Evolutionary conservation across 2,113 vertebrate genomes (phyloP), one percentile per base, ranked within the genome.

Genomic region (Andinoacara biseriatus): DNA sequence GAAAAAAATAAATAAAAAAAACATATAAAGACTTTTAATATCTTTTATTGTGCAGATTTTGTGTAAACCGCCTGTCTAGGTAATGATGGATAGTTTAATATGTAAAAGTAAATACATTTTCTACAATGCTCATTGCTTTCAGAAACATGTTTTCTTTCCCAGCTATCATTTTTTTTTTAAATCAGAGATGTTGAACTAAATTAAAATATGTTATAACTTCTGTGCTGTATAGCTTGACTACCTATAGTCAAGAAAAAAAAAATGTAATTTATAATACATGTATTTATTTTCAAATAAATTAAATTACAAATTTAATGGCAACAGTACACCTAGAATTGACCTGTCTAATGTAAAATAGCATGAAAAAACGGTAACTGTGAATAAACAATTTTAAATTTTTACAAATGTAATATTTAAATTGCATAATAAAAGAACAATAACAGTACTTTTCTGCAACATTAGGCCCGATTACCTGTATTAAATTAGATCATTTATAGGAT

Each of bases 51-150:
- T 74, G 82, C 78, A 85, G 63, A 65, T 67, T 31, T n/a, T 79
- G 40, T 74, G 24, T 38, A 60, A 22, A 76, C n/a, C 7, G 3
- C 63, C 81, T 80, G 81, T 90, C 72, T 76, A 38, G 7, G 58
- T 49, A 54, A 85, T 83, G 79, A 91, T 84, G 77, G 75, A 92
- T 86, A 52, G 74, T 52, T 29, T 75, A n/a, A 82, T 82, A 90
- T 81, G 87, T 80, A 74, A 31, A 76, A 46, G 26, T 65, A 76
- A 40, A 82, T 33, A 33, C 5, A 54, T 76, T 46, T 83, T 57
- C 20, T 62, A 52, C 62, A 52, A 58, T 38, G 17, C 56, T 86
- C 46, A 65, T 78, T 86, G 86, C 20, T 56, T 87, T 78, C 10
- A 65, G 35, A 10, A 85, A 82, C 14, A 74, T 65, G 46, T 35